Base-by-base conservation (phyloP, 2,888 invertebrate genomes). In the Torymus texanus region DNA sequence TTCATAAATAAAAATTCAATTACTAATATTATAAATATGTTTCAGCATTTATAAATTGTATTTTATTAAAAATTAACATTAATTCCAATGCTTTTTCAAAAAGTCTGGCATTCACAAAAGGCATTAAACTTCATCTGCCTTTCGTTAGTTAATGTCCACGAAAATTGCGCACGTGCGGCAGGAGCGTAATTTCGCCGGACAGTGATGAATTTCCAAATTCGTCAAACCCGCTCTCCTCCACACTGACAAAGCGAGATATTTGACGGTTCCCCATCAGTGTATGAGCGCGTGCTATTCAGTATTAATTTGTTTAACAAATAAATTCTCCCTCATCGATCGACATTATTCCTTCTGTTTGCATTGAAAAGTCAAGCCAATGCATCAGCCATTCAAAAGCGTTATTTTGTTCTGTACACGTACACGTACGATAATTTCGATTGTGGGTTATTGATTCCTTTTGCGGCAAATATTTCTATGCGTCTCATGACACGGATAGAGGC, bases 151-250 rank as follows among this genome's bases (percentile, higher is more conserved):
- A 75, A 66, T 51, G 63, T 8, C 14, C 50, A 16, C 50, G 51
- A 51, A 58, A 66, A 66, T 50, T 56, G 51, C 63, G 14, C 66
- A 74, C 74, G 66, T 66, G 51, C n/a, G 24, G 59, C 59, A 41
- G 29, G 29, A 29, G 56, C 59, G 70, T 63, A 76, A 75, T 76
- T 70, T 59, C 51, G n/a, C 13, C 8, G 56, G 70, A 70, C 76
- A 76, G 76, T 76, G 76, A 76, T 76, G 76, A 70, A 76, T 76
- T 76, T 70, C 70, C 63, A 58, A 63, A 76, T 76, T 70, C 65
- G 63, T 76, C 76, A 76, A 76, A 70, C 24, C n/a, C 18, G 53
- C 50, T 8, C 10, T 14, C 61, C 61, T 2, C 41, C 18, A 51
- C 29, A 29, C 53, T 18, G 70, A 62, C 61, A 70, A 58, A 70